Evolutionary conservation across 2,888 invertebrate species (phyloP), one percentile per base, ranked within the genome.

Genomic region (Dendrolimus pini): DNA sequence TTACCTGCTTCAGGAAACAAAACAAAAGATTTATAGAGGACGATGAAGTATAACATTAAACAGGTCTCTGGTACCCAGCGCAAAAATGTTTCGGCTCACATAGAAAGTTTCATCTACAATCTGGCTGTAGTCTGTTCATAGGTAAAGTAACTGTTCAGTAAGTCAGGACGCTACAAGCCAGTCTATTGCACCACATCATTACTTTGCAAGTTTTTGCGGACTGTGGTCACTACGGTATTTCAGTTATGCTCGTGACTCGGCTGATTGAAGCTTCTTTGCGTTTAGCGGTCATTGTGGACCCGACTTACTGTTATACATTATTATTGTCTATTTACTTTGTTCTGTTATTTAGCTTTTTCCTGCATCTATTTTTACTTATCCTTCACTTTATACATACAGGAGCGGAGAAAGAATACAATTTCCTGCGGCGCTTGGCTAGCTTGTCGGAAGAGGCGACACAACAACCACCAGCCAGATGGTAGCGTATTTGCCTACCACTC

Each of bases 191-290:
- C 59, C 57, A 54, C 52, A 57, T 69, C 64, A 70, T 68, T 69
- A 69, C 61, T 58, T 62, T 65, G 61, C 61, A 68, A 69, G 59
- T 74, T 76, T 77, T 77, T 76, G 65, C 64, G 9, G 58, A 42
- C 63, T 59, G 60, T 63, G 61, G 59, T 66, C 61, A 55, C 61
- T 68, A 71, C 72, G 70, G 75, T 74, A 74, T 75, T 72, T 73
- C 72, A 73, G 76, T 75, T 75, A 71, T 71, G 71, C 67, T 63
- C 59, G 67, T 68, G 66, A 62, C 67, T 72, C 62, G 70, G 71
- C 65, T 73, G 72, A 76, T 72, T 72, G 70, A 70, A 67, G 69
- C 62, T 62, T 68, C 65, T 54, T 61, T 57, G 61, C 61, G 60
- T 62, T 63, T 60, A 67, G 61, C 65, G 68, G 71, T 70, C 62